phyloP scores from a whole-genome alignment of 2,797 vertebrate genomes.

The Ctenosaura bakeri region DNA sequence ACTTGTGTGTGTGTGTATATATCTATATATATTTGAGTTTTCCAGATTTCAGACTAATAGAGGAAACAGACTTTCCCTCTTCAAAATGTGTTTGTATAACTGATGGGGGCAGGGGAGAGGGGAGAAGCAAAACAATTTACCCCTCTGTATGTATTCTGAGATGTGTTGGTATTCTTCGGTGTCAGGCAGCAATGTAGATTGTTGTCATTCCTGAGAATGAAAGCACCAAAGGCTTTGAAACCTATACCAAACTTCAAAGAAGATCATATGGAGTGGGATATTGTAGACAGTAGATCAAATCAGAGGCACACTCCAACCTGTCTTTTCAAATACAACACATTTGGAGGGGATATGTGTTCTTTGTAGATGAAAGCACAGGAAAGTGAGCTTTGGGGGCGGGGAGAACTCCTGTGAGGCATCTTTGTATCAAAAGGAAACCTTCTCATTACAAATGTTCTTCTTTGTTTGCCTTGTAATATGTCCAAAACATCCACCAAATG shows the following conservation, averaged over 20 bases:
- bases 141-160: slow-evolving; percentile 64
- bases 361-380: slow-evolving; percentile 48
- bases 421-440: slow-evolving; percentile 32
- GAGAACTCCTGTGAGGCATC: neutral
- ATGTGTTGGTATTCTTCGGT: slow-evolving; percentile 61
- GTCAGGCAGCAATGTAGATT: slow-evolving; percentile 64
- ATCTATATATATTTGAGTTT: slow-evolving; percentile 51
- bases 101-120: slow-evolving; percentile 52
- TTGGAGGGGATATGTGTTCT: slow-evolving; percentile 27
- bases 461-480: slow-evolving; percentile 29
- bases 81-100: slow-evolving; percentile 64
- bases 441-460: neutral
- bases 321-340: slow-evolving; percentile 54
- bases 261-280: slow-evolving; percentile 25
- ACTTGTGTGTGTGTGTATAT: slow-evolving; percentile 28
- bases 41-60: slow-evolving; percentile 34
- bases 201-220: slow-evolving; percentile 67
- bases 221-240: slow-evolving; percentile 69
- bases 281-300: slow-evolving; percentile 16
- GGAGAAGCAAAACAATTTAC: slow-evolving; percentile 67
- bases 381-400: slow-evolving; percentile 18
- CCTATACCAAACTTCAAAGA: slow-evolving; percentile 44
- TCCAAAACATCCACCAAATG: neutral
- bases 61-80: slow-evolving; percentile 62
- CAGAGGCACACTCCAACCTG: neutral